Evolutionary conservation across 2,797 vertebrate genomes (phyloP).

Genomic region (Acrocephalus scirpaceus): DNA sequence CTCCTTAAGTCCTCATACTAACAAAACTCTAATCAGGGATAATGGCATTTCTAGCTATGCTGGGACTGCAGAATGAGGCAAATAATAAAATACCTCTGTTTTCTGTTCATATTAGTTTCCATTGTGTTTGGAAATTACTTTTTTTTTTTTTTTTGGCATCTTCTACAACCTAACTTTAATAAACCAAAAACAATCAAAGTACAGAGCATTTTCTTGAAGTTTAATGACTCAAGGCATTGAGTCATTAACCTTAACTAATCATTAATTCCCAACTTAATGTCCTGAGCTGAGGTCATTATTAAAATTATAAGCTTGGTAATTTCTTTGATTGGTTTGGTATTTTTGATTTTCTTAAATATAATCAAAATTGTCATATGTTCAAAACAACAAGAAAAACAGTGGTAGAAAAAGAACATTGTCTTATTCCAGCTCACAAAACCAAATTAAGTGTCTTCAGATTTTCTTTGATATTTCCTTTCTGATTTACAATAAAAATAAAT

Average conservation of each 20-base stretch:
- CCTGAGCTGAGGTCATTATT: conserved; percentile 71
- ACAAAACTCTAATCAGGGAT: background rate
- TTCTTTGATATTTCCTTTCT: background rate
- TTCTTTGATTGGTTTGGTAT: conserved; percentile 49
- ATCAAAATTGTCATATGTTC: background rate
- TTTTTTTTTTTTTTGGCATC: background rate
- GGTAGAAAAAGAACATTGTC: background rate
- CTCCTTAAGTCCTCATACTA: background rate
- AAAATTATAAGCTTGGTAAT: conserved; percentile 65
- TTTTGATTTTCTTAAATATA: background rate
- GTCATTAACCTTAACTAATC: conserved; percentile 74
- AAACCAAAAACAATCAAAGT: conserved; percentile 62
- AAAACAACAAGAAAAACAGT: background rate
- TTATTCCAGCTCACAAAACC: background rate
- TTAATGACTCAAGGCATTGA: conserved; percentile 66
- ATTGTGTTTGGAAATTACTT: background rate
- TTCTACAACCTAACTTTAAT: conserved; percentile 43
- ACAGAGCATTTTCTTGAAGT: conserved; percentile 54
- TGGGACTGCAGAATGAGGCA: background rate
- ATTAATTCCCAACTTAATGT: conserved; percentile 72
- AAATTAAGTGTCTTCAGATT: background rate
- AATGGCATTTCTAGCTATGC: background rate
- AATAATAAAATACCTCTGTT: background rate
- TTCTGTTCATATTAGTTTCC: background rate
- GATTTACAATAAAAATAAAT: conserved; percentile 59